phyloP scores from a whole-genome alignment of 2,888 invertebrate species.

The Euproctis similis region DNA sequence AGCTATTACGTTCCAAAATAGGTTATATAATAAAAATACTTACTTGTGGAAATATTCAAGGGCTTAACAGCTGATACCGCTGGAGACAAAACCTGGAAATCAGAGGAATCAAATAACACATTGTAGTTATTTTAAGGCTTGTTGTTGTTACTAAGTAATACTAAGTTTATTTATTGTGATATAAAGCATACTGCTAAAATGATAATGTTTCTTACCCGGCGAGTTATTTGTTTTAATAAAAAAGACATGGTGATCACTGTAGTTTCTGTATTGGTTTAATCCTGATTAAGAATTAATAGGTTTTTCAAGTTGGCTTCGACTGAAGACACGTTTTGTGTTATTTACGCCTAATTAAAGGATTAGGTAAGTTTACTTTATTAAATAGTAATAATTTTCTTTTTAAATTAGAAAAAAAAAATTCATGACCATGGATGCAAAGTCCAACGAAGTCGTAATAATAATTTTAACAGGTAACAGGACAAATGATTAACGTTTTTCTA shows the following conservation, averaged over 20 bases:
- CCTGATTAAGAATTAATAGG: too few relatives aligned
- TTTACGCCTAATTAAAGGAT: too few relatives aligned
- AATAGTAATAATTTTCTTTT: too few relatives aligned
- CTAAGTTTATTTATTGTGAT: background rate
- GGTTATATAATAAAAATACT: conserved; percentile 37
- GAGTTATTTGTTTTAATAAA: conserved; percentile 41
- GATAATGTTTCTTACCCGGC: conserved; percentile 49
- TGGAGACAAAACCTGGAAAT: conserved; percentile 40
- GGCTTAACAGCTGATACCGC: conserved; percentile 36
- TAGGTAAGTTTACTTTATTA: too few relatives aligned
- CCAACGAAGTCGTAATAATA: too few relatives aligned
- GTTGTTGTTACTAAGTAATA: background rate
- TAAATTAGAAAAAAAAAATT: too few relatives aligned
- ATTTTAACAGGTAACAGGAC: too few relatives aligned
- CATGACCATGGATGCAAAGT: too few relatives aligned
- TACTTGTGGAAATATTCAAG: conserved; percentile 54
- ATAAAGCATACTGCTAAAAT: background rate
- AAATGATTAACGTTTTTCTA: too few relatives aligned
- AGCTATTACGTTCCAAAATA: conserved; percentile 1
- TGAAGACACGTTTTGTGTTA: too few relatives aligned
- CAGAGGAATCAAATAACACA: background rate
- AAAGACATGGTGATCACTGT: conserved; percentile 39
- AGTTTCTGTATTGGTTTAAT: background rate
- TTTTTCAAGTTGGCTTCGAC: too few relatives aligned
- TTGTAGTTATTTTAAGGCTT: background rate